These are phyloP conservation scores for Microcebus lehilahytsara DNA, from an alignment of 2,113 vertebrate species.

Conservation along the genomic window DNA sequence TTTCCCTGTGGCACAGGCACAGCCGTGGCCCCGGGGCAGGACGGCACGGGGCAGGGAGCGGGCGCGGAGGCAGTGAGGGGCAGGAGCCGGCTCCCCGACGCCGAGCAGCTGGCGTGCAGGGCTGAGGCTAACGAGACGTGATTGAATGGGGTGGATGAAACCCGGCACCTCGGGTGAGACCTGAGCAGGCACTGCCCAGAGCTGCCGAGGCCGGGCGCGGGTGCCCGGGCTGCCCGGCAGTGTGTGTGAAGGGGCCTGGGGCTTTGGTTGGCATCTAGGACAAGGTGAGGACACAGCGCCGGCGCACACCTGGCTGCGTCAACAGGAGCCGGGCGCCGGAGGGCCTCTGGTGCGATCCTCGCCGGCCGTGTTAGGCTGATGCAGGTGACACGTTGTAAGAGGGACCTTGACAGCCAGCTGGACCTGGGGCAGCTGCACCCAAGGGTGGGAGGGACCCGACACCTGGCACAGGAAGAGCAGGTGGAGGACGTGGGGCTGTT, in stretches of 20 bases:
- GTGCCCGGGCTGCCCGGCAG: not conserved
- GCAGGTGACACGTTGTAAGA: not conserved
- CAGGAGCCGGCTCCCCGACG: not conserved
- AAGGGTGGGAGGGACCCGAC: not conserved
- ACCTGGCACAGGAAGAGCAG: not conserved
- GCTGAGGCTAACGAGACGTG: constrained; percentile 53
- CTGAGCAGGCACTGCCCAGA: not conserved
- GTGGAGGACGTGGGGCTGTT: not conserved
- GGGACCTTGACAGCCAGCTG: not conserved
- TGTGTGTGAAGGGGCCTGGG: not conserved
- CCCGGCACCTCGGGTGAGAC: not conserved
- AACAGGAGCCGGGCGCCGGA: not conserved
- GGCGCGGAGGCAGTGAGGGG: not conserved
- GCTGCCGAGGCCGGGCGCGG: not conserved
- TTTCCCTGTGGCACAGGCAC: not conserved
- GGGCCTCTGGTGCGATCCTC: not conserved
- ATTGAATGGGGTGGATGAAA: constrained; percentile 39
- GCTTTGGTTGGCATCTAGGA: not conserved
- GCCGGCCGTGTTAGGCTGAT: rapidly evolving
- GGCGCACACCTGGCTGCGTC: rapidly evolving
- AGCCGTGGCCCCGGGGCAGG: not conserved
- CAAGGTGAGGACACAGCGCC: not conserved
- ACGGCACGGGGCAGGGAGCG: not conserved
- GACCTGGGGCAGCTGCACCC: not conserved
- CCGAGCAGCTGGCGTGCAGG: constrained; percentile 17